These are phyloP conservation scores for Caenorhabditis brenneri DNA, from an alignment of 1,140 invertebrate genomes.

Conservation along the genomic window DNA sequence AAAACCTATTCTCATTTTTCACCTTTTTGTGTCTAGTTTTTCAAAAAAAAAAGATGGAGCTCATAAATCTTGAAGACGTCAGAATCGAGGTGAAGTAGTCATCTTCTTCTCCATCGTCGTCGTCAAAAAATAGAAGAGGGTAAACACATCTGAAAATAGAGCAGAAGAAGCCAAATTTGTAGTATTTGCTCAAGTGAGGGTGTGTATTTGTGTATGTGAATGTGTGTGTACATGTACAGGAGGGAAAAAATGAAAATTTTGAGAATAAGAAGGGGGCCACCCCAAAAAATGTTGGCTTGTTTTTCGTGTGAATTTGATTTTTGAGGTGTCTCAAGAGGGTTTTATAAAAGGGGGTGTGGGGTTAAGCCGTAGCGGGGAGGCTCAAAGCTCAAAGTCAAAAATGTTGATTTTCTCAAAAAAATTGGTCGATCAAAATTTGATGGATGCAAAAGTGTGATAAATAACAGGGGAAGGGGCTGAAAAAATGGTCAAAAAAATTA, in stretches of 20 bases:
- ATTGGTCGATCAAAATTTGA: too few relatives aligned
- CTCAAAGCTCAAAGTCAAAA: conserved; percentile 40
- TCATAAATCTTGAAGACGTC: conserved; percentile 24
- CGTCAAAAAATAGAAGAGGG: neutral
- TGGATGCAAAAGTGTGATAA: too few relatives aligned
- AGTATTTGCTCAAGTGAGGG: conserved; percentile 38
- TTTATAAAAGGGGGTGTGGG: neutral
- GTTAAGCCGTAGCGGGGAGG: neutral
- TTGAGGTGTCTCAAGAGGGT: conserved; percentile 32
- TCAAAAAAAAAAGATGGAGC: too few relatives aligned
- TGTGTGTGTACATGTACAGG: neutral
- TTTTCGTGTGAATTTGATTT: neutral
- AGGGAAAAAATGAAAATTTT: neutral
- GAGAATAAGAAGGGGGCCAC: neutral
- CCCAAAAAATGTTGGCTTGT: neutral
- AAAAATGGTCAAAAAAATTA: too few relatives aligned
- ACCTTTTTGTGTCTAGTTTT: too few relatives aligned
- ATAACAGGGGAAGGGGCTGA: too few relatives aligned
- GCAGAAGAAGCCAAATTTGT: neutral
- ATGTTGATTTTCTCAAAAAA: conserved; percentile 2
- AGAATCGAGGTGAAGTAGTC: neutral
- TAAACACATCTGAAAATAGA: neutral
- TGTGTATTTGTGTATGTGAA: too few relatives aligned
- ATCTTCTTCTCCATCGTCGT: neutral
- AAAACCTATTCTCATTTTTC: too few relatives aligned